Conservation (phyloP, 37 sponge, comb jelly and placozoan genomes). For the Chondrosia reniformis region DNA sequence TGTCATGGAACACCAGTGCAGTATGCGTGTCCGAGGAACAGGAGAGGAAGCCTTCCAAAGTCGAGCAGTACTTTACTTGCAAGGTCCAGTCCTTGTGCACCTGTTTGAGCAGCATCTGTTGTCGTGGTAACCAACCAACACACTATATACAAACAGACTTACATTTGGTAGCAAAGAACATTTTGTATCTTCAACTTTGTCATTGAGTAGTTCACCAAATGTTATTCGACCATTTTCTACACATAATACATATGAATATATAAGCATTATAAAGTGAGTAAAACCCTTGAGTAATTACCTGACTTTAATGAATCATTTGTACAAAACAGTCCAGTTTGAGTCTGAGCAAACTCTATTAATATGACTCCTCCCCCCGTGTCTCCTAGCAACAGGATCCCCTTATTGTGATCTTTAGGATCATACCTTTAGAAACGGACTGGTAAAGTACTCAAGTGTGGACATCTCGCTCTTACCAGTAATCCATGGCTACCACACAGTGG, state of each 20-base stretch:
- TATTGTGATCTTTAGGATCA: constrained; percentile 44
- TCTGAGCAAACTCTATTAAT: constrained; percentile 39
- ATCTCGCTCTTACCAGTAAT: constrained; percentile 80
- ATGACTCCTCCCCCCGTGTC: constrained; percentile 80
- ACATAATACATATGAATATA: not conserved
- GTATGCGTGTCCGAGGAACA: constrained; percentile 67
- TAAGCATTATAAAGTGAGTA: not conserved
- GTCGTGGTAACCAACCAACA: not conserved
- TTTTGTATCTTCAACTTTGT: constrained; percentile 25
- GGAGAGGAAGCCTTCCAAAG: constrained; percentile 64
- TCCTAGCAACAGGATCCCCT: constrained; percentile 78
- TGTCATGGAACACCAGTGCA: constrained; percentile 57
- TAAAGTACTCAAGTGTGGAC: not conserved
- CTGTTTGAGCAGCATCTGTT: constrained; percentile 21
- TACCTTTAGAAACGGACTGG: constrained; percentile 15
- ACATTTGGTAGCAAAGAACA: constrained; percentile 34
- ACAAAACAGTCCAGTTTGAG: constrained; percentile 12
- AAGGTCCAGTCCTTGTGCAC: constrained; percentile 85
- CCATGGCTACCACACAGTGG: constrained; percentile 51
- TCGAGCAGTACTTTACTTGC: constrained; percentile 71
- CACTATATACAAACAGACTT: not conserved
- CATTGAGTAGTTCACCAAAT: constrained; percentile 29
- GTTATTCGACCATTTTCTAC: constrained; percentile 5
- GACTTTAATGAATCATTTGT: constrained; percentile 11
- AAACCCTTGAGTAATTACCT: constrained; percentile 9